A percentile compares a stretch with the other conserved stretches of the same genome.
Conservation (phyloP, 2,113 vertebrate genomes). For the Uropsilus gracilis region DNA sequence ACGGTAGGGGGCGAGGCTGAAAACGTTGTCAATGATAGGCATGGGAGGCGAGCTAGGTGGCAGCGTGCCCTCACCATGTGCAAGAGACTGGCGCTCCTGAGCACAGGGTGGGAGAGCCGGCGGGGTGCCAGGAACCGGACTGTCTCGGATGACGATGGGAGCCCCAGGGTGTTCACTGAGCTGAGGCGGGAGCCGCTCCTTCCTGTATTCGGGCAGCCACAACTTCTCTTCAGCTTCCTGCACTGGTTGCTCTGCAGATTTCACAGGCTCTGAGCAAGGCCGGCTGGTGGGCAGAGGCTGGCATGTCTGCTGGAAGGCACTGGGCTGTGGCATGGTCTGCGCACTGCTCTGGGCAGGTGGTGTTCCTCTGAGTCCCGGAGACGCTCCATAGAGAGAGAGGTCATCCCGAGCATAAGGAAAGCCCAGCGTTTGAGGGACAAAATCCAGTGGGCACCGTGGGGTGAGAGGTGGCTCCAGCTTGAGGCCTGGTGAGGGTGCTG, state of each 20-base stretch:
- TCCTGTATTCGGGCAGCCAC: not conserved
- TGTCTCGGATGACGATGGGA: conserved; percentile 72
- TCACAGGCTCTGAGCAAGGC: fast-evolving
- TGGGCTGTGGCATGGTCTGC: conserved; percentile 62
- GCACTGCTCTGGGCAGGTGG: conserved; percentile 71
- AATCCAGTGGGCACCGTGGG: conserved; percentile 79
- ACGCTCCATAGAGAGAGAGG: conserved; percentile 65
- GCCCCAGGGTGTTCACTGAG: not conserved
- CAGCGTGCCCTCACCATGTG: not conserved
- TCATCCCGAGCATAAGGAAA: conserved; percentile 64
- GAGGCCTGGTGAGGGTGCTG: conserved; percentile 75
- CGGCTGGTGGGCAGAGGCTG: conserved; percentile 15
- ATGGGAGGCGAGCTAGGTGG: conserved; percentile 88
- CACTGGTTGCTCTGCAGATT: not conserved
- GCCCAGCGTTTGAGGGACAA: not conserved
- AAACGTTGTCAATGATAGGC: conserved; percentile 95
- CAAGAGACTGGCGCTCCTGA: fast-evolving
- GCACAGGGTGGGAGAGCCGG: not conserved
- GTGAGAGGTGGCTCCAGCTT: conserved; percentile 75
- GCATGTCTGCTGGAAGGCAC: conserved; percentile 77
- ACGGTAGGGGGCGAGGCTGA: conserved; percentile 94
- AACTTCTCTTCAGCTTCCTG: not conserved
- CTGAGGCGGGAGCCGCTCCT: conserved; percentile 19
- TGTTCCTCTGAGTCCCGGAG: conserved; percentile 65
- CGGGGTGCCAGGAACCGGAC: not conserved